Evolutionary conservation across 2,888 invertebrate species (phyloP).

Genomic region (Toxonevra muliebris): DNA sequence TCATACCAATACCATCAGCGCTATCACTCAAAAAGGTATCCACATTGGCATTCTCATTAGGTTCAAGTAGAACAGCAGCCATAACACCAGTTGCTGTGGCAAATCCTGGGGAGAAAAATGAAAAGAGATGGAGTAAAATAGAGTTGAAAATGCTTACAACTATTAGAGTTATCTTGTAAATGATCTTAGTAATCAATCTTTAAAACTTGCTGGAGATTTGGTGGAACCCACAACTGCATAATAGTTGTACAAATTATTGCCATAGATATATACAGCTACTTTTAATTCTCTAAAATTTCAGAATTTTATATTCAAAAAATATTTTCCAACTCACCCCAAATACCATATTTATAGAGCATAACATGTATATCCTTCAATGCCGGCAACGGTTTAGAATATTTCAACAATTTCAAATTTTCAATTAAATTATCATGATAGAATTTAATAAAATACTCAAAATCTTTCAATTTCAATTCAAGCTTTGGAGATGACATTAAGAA

Average conservation of each 20-base stretch:
- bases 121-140: too few relatives aligned
- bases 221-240: too few relatives aligned
- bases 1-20: constrained; percentile 40
- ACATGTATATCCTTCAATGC: constrained; percentile 52
- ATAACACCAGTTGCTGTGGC: constrained; percentile 30
- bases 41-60: constrained; percentile 45
- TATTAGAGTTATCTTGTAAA: too few relatives aligned
- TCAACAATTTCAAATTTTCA: constrained; percentile 49
- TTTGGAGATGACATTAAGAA: constrained; percentile 55
- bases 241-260: too few relatives aligned
- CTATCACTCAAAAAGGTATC: constrained; percentile 46
- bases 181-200: too few relatives aligned
- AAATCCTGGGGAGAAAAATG: constrained; percentile 1
- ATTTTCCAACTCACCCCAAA: constrained; percentile 46
- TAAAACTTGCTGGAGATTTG: too few relatives aligned
- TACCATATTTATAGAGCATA: constrained; percentile 49
- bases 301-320: too few relatives aligned
- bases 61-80: constrained; percentile 47
- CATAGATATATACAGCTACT: too few relatives aligned
- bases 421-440: constrained; percentile 54
- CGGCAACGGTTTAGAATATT: constrained; percentile 51
- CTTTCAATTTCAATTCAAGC: constrained; percentile 52
- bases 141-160: too few relatives aligned
- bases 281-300: too few relatives aligned
- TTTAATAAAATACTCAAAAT: constrained; percentile 59